phyloP scores from a whole-genome alignment of 2,797 vertebrate species.

The Phrynocephalus vlangalii region DNA sequence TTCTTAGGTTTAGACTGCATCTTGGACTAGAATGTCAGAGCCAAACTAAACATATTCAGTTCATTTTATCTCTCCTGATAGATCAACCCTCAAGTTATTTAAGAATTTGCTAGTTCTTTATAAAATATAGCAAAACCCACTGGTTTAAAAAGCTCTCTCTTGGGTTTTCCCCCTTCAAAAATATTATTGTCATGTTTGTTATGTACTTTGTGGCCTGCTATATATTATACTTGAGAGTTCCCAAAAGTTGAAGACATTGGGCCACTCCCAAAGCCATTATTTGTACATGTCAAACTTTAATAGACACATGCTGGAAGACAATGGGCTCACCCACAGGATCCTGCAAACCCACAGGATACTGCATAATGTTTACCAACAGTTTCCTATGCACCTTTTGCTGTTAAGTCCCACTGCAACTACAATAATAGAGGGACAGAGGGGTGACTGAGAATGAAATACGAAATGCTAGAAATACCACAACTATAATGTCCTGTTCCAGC shows the following conservation, averaged over 20 bases:
- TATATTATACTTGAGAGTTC: constrained; percentile 57
- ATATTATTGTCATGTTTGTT: constrained; percentile 42
- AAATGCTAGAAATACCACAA: neutral
- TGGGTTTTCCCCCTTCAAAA: constrained; percentile 47
- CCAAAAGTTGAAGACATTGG: constrained; percentile 66
- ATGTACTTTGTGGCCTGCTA: constrained; percentile 62
- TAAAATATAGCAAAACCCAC: constrained; percentile 47
- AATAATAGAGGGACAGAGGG: neutral
- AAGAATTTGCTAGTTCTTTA: constrained; percentile 43
- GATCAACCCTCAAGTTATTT: constrained; percentile 53
- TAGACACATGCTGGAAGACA: constrained; percentile 54
- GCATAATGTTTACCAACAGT: constrained; percentile 1
- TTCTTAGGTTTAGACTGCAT: constrained; percentile 20
- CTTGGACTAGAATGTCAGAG: neutral
- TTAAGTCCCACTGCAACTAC: neutral
- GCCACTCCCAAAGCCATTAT: constrained; percentile 50
- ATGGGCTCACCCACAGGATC: constrained; percentile 8
- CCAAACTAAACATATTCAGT: neutral
- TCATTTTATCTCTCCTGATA: constrained; percentile 44
- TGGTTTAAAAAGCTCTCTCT: constrained; percentile 58
- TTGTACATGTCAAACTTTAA: constrained; percentile 54
- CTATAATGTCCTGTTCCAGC: neutral
- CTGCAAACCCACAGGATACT: neutral
- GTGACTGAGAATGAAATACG: neutral
- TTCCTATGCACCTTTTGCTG: neutral